Percentiles rank a stretch among this genome's conserved stretches.
These are phyloP conservation scores for Trypoxylus dichotomus DNA, from an alignment of 1,140 invertebrate species.

Conservation along the genomic window DNA sequence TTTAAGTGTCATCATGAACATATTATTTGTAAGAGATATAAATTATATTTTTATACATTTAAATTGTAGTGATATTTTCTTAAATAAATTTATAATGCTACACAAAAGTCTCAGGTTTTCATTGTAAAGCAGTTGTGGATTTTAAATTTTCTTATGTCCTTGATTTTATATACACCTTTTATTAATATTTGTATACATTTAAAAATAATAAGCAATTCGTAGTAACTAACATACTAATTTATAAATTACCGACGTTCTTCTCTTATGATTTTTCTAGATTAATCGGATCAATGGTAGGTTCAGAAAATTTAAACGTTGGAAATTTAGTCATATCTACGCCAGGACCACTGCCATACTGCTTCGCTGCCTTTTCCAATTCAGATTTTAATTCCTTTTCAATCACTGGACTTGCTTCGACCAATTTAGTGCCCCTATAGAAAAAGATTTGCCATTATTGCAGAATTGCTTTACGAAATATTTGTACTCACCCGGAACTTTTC, in stretches of 20 bases:
- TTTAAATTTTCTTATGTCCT: too few relatives aligned
- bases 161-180: too few relatives aligned
- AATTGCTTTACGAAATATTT: slow-evolving; percentile 20
- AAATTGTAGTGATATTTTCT: too few relatives aligned
- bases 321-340: slow-evolving; percentile 87
- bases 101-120: too few relatives aligned
- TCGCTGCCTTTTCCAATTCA: slow-evolving; percentile 79
- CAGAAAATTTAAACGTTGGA: slow-evolving; percentile 79
- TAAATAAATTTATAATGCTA: too few relatives aligned
- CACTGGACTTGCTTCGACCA: slow-evolving; percentile 79
- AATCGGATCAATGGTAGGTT: slow-evolving; percentile 62
- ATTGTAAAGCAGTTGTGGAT: too few relatives aligned
- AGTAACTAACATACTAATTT: background rate
- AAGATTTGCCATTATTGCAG: slow-evolving; percentile 9
- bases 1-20: too few relatives aligned
- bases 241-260: background rate
- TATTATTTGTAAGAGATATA: too few relatives aligned
- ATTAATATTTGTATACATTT: slow-evolving; percentile 18
- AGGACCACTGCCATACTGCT: slow-evolving; percentile 72
- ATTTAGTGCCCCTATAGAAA: slow-evolving; percentile 71
- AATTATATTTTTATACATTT: too few relatives aligned
- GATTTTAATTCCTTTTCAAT: slow-evolving; percentile 72
- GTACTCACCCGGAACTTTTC: slow-evolving; percentile 67
- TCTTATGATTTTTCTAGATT: slow-evolving; percentile 43
- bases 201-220: background rate